phyloP scores from a whole-genome alignment of 2,888 invertebrate genomes.

The Agelastica alni region DNA sequence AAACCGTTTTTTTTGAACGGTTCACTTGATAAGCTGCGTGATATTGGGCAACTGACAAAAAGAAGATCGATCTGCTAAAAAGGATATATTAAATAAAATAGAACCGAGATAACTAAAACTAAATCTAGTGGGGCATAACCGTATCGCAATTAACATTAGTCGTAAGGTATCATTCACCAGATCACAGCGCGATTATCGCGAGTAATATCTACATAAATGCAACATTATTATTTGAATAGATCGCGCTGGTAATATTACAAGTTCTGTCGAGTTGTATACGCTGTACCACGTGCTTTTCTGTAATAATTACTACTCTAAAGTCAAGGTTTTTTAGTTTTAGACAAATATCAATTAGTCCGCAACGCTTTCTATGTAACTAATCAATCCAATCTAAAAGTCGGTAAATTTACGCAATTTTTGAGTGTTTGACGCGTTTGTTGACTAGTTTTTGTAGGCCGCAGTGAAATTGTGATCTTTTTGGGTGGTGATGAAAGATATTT shows the following conservation, averaged over 20 bases:
- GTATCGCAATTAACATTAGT: conserved; percentile 2
- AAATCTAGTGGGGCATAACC: conserved; percentile 5
- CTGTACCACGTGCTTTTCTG: conserved; percentile 47
- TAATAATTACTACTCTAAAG: conserved; percentile 47
- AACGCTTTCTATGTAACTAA: conserved; percentile 34
- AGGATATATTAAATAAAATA: neutral
- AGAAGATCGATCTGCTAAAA: neutral
- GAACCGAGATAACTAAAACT: conserved; percentile 1
- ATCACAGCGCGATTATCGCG: neutral
- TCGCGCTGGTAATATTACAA: conserved; percentile 18
- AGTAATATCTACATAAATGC: conserved; percentile 1
- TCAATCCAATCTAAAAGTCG: no score
- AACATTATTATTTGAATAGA: conserved; percentile 17
- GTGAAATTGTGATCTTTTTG: neutral
- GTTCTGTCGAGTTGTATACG: conserved; percentile 13
- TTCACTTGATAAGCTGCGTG: no score
- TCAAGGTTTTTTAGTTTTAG: conserved; percentile 46
- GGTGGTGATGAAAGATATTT: neutral
- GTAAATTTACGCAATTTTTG: no score
- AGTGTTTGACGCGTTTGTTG: neutral
- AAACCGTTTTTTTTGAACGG: no score
- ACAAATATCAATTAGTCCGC: conserved; percentile 28
- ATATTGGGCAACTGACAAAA: conserved; percentile 5
- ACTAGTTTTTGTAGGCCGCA: neutral
- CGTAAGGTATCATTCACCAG: neutral